Evolutionary conservation across 1,140 invertebrate species (phyloP), one percentile per base, ranked within the genome.

Genomic region (Hyphantria cunea): DNA sequence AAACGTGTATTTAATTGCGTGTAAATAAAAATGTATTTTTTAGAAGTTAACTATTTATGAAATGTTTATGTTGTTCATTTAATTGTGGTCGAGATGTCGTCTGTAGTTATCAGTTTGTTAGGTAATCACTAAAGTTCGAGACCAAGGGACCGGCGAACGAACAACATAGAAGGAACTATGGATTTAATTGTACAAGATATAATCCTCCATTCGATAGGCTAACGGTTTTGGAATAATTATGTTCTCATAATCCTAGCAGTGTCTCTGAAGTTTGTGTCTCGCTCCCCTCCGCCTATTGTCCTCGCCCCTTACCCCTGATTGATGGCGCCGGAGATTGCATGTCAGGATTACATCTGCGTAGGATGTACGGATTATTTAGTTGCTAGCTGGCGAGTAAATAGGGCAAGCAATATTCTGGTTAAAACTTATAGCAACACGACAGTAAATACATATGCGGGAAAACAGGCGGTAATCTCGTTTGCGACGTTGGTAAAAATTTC

Each of bases 341-440:
- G 86, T 86, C 86, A 83, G 84, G 82, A 84, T 84, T 89, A 89
- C 81, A 86, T 83, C 80, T 84, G 76, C 74, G 73, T 70, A 78
- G 80, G 80, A 84, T 81, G 84, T 86, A 75, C 75, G 83, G 84
- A 81, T 84, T 86, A 89, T 83, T 82, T 86, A 83, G 78, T 82
- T 80, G 70, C 73, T 74, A 66, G 70, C 17, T 68, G 70, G 66
- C 61, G 71, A 59, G 74, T 74, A 75, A 84, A 82, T 82, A 76
- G 74, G 76, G 70, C 63, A 48, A 69, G 69, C 66, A 74, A 80
- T 81, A 80, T 76, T 72, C 70, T 50, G 53, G 59, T 63, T 72
- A 76, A 77, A 77, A 68, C 68, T 64, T 64, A 56, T 61, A 63
- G 54, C 62, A 56, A 59, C 47, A 48, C 39, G n/a, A 60, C 37